phyloP scores from a whole-genome alignment of 2,888 invertebrate genomes.

The Nebria salina region DNA sequence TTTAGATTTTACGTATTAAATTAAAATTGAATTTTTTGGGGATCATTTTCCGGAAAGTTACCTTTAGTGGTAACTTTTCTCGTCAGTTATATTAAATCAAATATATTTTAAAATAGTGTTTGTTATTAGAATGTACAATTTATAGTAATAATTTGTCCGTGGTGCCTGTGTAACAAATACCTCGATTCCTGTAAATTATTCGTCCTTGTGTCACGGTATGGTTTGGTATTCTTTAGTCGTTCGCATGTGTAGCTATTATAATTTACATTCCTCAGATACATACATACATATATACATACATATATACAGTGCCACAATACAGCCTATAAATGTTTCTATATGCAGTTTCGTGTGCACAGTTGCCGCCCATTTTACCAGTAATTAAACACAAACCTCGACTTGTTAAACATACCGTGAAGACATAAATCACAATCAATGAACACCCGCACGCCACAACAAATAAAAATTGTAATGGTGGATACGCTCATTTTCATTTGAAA shows the following conservation, averaged over 20 bases:
- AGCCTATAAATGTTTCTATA: background rate
- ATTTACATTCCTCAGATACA: background rate
- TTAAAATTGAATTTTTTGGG: too few relatives aligned
- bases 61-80: too few relatives aligned
- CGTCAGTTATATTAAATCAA: too few relatives aligned
- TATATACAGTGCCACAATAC: background rate
- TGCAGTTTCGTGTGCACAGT: background rate
- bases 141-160: too few relatives aligned
- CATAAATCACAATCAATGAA: slow-evolving; percentile 18
- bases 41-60: too few relatives aligned
- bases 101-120: too few relatives aligned
- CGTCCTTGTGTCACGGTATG: background rate
- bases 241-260: background rate
- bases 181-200: background rate
- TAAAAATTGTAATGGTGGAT: background rate
- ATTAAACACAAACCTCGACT: slow-evolving; percentile 11
- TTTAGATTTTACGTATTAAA: too few relatives aligned
- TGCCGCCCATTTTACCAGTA: slow-evolving; percentile 15
- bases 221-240: background rate
- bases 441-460: background rate
- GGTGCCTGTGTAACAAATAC: background rate
- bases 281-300: too few relatives aligned
- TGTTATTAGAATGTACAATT: too few relatives aligned
- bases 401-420: slow-evolving; percentile 17
- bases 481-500: too few relatives aligned